Evolutionary conservation across 2,113 vertebrate species (phyloP), one percentile per base, ranked within the genome.

Genomic region (Falcunculus frontatus): DNA sequence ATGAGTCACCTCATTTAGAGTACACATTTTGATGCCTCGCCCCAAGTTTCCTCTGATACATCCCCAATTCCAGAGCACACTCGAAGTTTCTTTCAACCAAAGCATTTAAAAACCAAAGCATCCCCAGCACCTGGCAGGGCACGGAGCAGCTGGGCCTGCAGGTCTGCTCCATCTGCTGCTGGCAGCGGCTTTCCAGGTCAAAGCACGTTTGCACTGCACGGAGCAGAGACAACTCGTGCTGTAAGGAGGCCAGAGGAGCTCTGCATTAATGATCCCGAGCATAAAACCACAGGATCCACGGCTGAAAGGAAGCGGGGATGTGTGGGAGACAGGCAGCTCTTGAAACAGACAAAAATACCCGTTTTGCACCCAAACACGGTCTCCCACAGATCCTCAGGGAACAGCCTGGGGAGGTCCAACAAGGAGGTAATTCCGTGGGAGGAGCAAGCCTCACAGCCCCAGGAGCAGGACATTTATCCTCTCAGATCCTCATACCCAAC

Each of bases 91-190:
- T 90, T 90, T 95, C 60, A 78, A 91, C 39, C 60, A 86, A 93
- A 91, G 82, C 63, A 11, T 60, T 94, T 67, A 26, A 74, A 90
- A 91, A 70, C 50, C 75, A 90, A 96, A 92, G 76, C 67, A 62
- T 55, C 55, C 67, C 35, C 70, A 77, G 93, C 84, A 95, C 88
- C 95, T 88, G 90, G 90, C 79, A 80, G 60, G 47, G 52, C 42
- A 44, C 0, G 7, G 70, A 95, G 59, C 90, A 93, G 85, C 83
- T 92, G 88, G 87, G 84, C 81, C 80, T 39, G 74, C 81, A 87
- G 93, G 88, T 93, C 72, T 42, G 15, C 68, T 88, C 93, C 95
- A 95, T 94, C 92, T 96, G 90, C 83, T 73, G 56, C 88, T 93
- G 90, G 95, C 82, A 90, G 42, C 0, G 0, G 16, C 69, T 90